phyloP scores from a whole-genome alignment of 2,797 vertebrate species.

The Cottoperca gobio region DNA sequence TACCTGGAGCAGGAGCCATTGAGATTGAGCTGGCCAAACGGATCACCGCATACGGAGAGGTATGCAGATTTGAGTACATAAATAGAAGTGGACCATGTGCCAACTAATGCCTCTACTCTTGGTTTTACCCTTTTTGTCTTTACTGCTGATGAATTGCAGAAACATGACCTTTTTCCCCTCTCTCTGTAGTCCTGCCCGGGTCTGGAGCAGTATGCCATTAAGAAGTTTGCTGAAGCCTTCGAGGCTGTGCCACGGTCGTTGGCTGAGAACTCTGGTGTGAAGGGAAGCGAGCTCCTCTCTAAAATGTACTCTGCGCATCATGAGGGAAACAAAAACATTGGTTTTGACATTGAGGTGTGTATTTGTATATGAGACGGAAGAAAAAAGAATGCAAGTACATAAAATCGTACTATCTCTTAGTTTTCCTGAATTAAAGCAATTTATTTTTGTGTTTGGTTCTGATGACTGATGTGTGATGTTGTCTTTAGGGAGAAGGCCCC shows the following conservation, averaged over 20 bases:
- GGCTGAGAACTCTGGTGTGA: constrained; percentile 97
- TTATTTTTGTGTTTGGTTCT: background rate
- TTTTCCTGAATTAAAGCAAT: background rate
- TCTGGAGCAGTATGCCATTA: constrained; percentile 97
- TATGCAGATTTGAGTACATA: constrained; percentile 60
- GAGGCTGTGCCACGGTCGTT: constrained; percentile 93
- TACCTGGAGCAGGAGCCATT: constrained; percentile 95
- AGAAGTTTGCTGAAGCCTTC: constrained; percentile 97
- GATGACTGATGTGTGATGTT: constrained; percentile 25
- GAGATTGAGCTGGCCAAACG: constrained; percentile 97
- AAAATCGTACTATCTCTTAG: background rate
- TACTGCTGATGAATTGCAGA: background rate
- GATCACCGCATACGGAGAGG: constrained; percentile 96
- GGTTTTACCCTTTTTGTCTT: background rate
- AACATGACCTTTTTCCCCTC: background rate
- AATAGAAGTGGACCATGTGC: background rate
- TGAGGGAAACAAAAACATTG: constrained; percentile 95
- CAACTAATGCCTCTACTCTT: background rate
- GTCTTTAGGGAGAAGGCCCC: constrained; percentile 89
- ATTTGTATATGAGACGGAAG: background rate
- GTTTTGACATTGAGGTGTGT: constrained; percentile 96
- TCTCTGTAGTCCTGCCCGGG: constrained; percentile 92
- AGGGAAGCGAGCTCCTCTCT: constrained; percentile 95
- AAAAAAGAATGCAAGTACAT: background rate
- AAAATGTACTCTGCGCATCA: constrained; percentile 96